These are phyloP conservation scores for Aplochiton taeniatus DNA, from an alignment of 2,797 vertebrate genomes.

Conservation along the genomic window DNA sequence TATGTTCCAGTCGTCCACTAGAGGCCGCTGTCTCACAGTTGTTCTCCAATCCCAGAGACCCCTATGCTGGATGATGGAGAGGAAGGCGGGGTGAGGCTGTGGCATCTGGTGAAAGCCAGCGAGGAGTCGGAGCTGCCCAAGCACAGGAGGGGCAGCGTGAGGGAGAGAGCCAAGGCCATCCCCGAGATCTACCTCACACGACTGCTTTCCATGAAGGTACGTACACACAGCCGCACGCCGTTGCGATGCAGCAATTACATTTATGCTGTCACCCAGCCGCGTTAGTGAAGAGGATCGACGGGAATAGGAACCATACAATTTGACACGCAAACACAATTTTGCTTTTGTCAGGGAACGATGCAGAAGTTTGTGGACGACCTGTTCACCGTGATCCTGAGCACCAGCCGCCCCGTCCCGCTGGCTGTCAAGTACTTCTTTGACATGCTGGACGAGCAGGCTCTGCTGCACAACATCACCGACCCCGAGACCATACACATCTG, in stretches of 20 bases:
- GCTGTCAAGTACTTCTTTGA: constrained; percentile 98
- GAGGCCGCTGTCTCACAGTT: constrained; percentile 29
- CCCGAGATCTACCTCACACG: constrained; percentile 97
- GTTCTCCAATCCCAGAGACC: constrained; percentile 77
- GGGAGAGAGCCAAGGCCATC: constrained; percentile 94
- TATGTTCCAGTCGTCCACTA: constrained; percentile 16
- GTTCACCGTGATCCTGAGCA: constrained; percentile 95
- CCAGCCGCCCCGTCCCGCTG: constrained; percentile 89
- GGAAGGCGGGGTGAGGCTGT: constrained; percentile 89
- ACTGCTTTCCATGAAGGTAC: constrained; percentile 96
- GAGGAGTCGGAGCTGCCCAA: constrained; percentile 92
- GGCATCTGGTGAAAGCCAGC: constrained; percentile 93
- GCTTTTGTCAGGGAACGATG: constrained; percentile 83
- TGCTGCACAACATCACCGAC: constrained; percentile 84
- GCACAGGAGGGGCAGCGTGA: constrained; percentile 88
- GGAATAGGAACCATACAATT: too few species aligned
- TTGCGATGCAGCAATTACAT: too few species aligned
- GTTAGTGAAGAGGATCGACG: too few species aligned
- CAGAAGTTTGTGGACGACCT: constrained; percentile 98
- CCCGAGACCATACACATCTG: constrained; percentile 96
- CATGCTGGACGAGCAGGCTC: constrained; percentile 91
- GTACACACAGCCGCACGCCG: neutral
- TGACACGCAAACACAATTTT: neutral
- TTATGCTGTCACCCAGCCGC: constrained; percentile 36
- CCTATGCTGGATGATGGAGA: constrained; percentile 96